These are phyloP conservation scores for Chaetops frenatus DNA, from an alignment of 2,113 vertebrate genomes.

Conservation along the genomic window DNA sequence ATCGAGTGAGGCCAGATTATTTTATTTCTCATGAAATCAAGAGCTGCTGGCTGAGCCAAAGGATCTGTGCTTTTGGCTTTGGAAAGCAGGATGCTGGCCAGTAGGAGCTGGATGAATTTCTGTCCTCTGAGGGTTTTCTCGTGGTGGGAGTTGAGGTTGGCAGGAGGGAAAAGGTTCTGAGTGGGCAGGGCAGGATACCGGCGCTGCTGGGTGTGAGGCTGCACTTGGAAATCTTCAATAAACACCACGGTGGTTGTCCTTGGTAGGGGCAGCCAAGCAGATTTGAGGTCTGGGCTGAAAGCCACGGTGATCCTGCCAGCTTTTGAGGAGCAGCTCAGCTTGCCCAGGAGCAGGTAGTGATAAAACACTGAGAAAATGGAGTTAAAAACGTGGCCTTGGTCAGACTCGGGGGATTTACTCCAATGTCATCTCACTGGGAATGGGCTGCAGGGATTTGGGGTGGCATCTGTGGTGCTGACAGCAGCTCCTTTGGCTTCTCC, in stretches of 20 bases:
- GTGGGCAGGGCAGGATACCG: neutral
- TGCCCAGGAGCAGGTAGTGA: neutral
- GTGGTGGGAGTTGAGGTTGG: neutral
- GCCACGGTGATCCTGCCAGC: neutral
- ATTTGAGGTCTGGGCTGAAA: neutral
- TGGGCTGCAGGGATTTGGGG: neutral
- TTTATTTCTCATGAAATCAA: neutral
- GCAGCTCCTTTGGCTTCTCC: neutral
- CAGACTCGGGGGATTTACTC: rapidly evolving
- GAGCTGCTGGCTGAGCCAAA: neutral
- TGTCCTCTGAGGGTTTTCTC: neutral
- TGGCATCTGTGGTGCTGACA: neutral
- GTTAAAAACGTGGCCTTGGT: neutral
- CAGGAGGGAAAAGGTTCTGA: neutral
- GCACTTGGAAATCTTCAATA: neutral
- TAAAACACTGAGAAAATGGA: neutral
- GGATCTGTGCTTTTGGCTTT: neutral
- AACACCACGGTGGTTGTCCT: neutral
- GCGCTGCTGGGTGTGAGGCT: neutral
- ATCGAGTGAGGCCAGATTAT: rapidly evolving
- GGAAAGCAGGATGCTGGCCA: neutral
- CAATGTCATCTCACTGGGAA: neutral
- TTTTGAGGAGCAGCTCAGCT: neutral
- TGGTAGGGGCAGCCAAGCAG: neutral
- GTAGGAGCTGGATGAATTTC: neutral